A percentile compares a stretch with the other conserved stretches of the same genome.
Evolutionary conservation across 2,113 vertebrate species (phyloP).

Genomic region (Thalassoma bifasciatum): DNA sequence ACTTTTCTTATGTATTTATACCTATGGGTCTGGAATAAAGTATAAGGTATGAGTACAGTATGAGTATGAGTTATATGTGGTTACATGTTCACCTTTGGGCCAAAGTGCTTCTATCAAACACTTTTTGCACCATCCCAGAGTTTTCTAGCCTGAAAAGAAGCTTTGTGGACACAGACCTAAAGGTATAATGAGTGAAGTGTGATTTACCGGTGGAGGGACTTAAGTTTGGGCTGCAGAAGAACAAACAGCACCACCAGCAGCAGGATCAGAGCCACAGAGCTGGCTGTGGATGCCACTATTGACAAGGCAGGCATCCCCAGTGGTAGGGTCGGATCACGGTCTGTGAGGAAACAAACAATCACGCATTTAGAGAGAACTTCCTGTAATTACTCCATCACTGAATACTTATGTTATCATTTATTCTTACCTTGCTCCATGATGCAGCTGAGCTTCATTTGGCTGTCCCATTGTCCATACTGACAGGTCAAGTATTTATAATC

Average conservation of each 20-base stretch:
- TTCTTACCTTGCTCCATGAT: slow-evolving; percentile 89
- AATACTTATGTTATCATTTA: background rate
- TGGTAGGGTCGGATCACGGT: slow-evolving; percentile 83
- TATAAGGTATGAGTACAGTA: too few relatives aligned
- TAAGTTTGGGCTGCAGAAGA: slow-evolving; percentile 96
- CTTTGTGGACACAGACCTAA: background rate
- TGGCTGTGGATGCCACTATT: slow-evolving; percentile 96
- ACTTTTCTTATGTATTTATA: too few relatives aligned
- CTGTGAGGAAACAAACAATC: slow-evolving; percentile 71
- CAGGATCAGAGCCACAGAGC: slow-evolving; percentile 93
- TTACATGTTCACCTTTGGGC: too few relatives aligned
- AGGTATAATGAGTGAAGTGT: background rate
- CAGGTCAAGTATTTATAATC: slow-evolving; percentile 98
- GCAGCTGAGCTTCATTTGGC: slow-evolving; percentile 94
- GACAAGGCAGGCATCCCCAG: slow-evolving; percentile 93
- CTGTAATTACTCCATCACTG: background rate
- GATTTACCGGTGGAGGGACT: slow-evolving; percentile 94
- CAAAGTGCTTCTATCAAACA: too few relatives aligned
- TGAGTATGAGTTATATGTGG: too few relatives aligned
- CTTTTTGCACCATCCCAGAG: background rate
- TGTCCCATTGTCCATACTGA: slow-evolving; percentile 94
- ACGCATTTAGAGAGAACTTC: background rate
- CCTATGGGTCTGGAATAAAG: too few relatives aligned
- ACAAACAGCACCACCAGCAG: slow-evolving; percentile 97
- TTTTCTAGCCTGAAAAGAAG: background rate